Conservation (phyloP, 2,797 vertebrate species). For the Enteromius trimaculatus region DNA sequence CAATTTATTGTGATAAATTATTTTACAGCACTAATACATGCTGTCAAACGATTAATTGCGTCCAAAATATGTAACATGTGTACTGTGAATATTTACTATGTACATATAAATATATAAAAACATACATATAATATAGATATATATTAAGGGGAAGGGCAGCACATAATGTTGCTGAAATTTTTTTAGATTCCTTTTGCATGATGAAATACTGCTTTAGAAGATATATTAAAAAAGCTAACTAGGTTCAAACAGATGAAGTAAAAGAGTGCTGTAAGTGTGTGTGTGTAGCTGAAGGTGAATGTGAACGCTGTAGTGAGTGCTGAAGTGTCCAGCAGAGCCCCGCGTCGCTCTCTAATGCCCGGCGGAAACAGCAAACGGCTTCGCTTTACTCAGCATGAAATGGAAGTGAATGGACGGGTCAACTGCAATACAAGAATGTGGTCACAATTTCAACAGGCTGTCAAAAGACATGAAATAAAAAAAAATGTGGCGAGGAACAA, state of each 20-base stretch:
- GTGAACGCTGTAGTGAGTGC: constrained; percentile 12
- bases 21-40: too few relatives aligned
- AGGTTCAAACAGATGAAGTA: background rate
- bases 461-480: constrained; percentile 34
- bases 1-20: too few relatives aligned
- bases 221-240: background rate
- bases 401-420: constrained; percentile 41
- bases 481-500: constrained; percentile 1
- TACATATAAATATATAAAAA: too few relatives aligned
- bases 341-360: constrained; percentile 5
- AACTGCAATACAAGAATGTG: constrained; percentile 39
- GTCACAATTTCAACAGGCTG: constrained; percentile 41
- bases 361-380: constrained; percentile 33
- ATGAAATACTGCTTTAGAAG: background rate
- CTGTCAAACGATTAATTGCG: too few relatives aligned
- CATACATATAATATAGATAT: background rate
- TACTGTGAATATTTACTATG: too few relatives aligned
- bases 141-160: background rate
- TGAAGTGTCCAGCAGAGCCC: constrained; percentile 22
- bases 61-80: too few relatives aligned
- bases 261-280: background rate
- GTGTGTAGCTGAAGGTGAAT: constrained; percentile 18
- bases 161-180: background rate
- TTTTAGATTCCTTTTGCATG: background rate
- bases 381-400: constrained; percentile 44